Evolutionary conservation across 2,888 invertebrate species (phyloP), one percentile per base, ranked within the genome.

Genomic region (Diachrysia chrysitis): DNA sequence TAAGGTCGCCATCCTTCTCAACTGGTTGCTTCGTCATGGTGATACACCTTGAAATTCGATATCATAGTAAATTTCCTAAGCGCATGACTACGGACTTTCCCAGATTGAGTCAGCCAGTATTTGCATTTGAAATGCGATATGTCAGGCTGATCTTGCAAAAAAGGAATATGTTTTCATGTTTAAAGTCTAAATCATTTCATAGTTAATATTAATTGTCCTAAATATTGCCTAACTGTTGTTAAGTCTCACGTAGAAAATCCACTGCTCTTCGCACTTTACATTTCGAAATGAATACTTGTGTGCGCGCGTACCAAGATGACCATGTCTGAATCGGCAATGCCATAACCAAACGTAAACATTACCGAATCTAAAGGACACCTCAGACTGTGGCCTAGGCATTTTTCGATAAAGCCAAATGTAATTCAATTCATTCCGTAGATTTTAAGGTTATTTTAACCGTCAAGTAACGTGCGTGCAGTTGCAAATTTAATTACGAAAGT

Each of bases 401-500:
- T 74, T 72, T 74, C 42, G 19, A 46, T 51, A 51, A 59, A 65
- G 63, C 35, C 74, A 71, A 66, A 75, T 51, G 63, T 48, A 51
- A 75, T 66, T 64, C 60, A 70, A 66, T 63, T 48, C 58, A 67
- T 53, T 75, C 48, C 16, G 58, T 69, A 61, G 62, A 65, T 60
- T 66, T 66, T 69, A 66, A 81, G 72, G 63, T 63, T 64, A 65
- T 77, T 65, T 76, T 69, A 71, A 80, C 74, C 74, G 75, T 76
- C 71, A 66, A 69, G 77, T 73, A 61, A 71, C 60, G 58, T 78
- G 78, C 76, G 74, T 77, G 73, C 77, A 82, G 72, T 83, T 75
- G 83, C 80, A 61, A 81, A 81, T 84, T 83, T 70, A 85, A 84
- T 86, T 87, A 85, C 84, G 88, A 89, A 88, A 89, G 87, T 88